phyloP scores from a whole-genome alignment of 2,888 invertebrate genomes.

The Thecophora atra region DNA sequence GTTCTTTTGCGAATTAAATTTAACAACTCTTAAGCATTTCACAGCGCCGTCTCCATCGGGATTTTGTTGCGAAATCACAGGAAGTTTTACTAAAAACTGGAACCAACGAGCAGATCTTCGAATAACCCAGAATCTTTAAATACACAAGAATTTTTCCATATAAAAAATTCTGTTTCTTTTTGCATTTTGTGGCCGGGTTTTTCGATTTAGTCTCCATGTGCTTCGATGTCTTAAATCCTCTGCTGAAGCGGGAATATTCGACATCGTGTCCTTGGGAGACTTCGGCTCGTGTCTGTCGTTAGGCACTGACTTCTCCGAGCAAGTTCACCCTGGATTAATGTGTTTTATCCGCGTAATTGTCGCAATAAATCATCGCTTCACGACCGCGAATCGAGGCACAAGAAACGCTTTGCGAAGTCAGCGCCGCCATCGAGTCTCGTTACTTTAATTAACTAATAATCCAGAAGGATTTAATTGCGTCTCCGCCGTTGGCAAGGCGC shows the following conservation, averaged over 20 bases:
- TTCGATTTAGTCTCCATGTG: no score
- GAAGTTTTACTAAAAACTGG: neutral
- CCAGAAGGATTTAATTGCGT: constrained; percentile 45
- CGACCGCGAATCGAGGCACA: constrained; percentile 47
- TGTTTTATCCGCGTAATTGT: constrained; percentile 60
- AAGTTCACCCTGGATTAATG: constrained; percentile 59
- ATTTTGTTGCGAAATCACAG: neutral
- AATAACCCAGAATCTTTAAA: no score
- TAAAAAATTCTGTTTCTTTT: neutral
- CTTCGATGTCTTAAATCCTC: no score
- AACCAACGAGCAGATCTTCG: neutral
- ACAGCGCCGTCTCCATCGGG: neutral
- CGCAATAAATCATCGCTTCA: constrained; percentile 60
- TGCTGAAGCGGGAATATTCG: neutral
- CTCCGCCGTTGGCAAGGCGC: constrained; percentile 25
- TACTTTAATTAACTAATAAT: constrained; percentile 52
- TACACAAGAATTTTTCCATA: no score
- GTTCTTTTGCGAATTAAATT: constrained; percentile 36
- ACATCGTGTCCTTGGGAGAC: constrained; percentile 6
- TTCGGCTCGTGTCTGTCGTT: constrained; percentile 19
- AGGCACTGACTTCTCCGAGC: neutral
- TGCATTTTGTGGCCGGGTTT: neutral
- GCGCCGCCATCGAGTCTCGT: constrained; percentile 41
- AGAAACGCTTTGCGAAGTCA: constrained; percentile 20
- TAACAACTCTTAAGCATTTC: constrained; percentile 32